Evolutionary conservation across 2,888 invertebrate species (phyloP).

Genomic region (Trichogramma dendrolimi): DNA sequence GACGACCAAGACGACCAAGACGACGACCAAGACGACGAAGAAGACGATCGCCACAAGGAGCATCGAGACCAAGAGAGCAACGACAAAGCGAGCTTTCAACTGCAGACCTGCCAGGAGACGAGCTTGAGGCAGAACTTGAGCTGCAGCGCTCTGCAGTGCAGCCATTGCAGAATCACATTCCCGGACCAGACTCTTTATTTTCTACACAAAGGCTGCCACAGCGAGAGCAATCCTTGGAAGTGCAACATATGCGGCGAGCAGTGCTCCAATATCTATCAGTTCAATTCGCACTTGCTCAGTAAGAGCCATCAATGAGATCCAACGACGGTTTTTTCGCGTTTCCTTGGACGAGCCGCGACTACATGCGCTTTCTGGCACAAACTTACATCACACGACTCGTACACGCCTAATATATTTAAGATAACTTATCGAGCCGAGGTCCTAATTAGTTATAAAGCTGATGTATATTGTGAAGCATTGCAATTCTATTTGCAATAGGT

Average conservation of each 20-base stretch:
- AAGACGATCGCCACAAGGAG: constrained; percentile 16
- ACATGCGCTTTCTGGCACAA: too few species aligned
- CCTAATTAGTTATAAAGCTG: too few species aligned
- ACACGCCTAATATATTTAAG: too few species aligned
- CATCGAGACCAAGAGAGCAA: not conserved
- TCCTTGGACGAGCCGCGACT: not conserved
- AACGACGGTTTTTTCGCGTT: not conserved
- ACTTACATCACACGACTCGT: too few species aligned
- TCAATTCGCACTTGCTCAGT: constrained; percentile 91
- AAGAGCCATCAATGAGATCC: constrained; percentile 73
- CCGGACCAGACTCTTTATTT: constrained; percentile 95
- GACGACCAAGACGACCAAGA: too few species aligned
- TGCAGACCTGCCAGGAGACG: too few species aligned
- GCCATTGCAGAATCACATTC: constrained; percentile 87
- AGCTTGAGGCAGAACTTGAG: not conserved
- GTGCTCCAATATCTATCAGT: constrained; percentile 92
- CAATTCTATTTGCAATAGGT: too few species aligned
- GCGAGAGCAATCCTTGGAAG: constrained; percentile 94
- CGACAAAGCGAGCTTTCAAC: not conserved
- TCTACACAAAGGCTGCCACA: constrained; percentile 96
- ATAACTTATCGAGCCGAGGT: too few species aligned
- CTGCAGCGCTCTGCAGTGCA: constrained; percentile 68
- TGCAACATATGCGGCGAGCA: constrained; percentile 96
- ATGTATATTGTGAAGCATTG: too few species aligned
- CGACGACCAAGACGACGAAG: constrained; percentile 27